Conservation (phyloP, 1,140 invertebrate species). For the Drosophila pruinosa region DNA sequence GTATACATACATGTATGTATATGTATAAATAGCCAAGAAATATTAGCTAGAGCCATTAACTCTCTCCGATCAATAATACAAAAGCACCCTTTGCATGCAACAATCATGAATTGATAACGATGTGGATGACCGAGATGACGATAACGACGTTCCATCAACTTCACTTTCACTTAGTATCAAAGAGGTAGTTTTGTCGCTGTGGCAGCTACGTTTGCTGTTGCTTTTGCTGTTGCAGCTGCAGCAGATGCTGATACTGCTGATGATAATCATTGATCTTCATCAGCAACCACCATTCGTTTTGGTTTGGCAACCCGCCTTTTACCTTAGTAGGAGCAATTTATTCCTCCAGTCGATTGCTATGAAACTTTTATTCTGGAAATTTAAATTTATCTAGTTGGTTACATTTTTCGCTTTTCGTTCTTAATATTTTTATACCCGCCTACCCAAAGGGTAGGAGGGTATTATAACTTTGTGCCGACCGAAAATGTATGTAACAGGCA, state of each 20-base stretch:
- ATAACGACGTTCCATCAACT: conserved; percentile 62
- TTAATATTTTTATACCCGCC: conserved; percentile 64
- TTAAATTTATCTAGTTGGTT: conserved; percentile 77
- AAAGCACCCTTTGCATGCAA: conserved; percentile 15
- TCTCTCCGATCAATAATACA: background rate
- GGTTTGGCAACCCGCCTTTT: conserved; percentile 11
- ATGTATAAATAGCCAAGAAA: background rate
- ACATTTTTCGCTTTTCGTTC: conserved; percentile 71
- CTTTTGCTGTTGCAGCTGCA: conserved; percentile 31
- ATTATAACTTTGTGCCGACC: too few species aligned
- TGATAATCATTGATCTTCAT: conserved; percentile 82
- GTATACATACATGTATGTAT: too few species aligned
- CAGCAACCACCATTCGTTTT: conserved; percentile 34
- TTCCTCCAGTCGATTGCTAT: conserved; percentile 42
- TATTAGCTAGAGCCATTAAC: background rate
- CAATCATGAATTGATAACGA: conserved; percentile 11
- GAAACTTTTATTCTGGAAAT: conserved; percentile 76
- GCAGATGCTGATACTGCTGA: conserved; percentile 46
- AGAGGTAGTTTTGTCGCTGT: conserved; percentile 38
- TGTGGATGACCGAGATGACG: conserved; percentile 9
- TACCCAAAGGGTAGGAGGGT: too few species aligned
- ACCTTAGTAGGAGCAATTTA: background rate
- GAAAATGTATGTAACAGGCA: too few species aligned
- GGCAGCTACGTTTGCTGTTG: conserved; percentile 15
- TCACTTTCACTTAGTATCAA: conserved; percentile 82